phyloP scores from a whole-genome alignment of 2,888 invertebrate species.

The Notodonta dromedarius region DNA sequence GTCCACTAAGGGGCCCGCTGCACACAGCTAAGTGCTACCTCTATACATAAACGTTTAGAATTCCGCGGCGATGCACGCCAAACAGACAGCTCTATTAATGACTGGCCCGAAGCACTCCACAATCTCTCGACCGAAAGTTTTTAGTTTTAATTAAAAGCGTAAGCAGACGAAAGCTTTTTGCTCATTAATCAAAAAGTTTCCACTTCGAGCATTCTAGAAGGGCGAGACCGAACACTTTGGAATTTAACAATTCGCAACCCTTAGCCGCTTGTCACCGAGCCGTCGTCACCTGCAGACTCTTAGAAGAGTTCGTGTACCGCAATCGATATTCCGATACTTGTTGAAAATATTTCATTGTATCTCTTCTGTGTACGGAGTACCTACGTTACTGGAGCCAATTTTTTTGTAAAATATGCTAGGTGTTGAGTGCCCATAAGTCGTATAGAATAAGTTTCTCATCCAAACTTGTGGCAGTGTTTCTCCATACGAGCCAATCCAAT shows the following conservation, averaged over 20 bases:
- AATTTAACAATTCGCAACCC: slow-evolving; percentile 42
- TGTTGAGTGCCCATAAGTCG: slow-evolving; percentile 34
- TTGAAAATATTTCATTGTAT: slow-evolving; percentile 6
- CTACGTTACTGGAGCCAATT: slow-evolving; percentile 9
- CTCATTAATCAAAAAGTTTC: slow-evolving; percentile 48
- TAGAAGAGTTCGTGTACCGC: slow-evolving; percentile 14
- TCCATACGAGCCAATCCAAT: slow-evolving; percentile 68
- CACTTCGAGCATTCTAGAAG: slow-evolving; percentile 38
- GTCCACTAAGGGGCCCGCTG: slow-evolving; percentile 29
- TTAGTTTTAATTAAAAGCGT: slow-evolving; percentile 53
- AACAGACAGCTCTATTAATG: slow-evolving; percentile 41
- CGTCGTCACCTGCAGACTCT: slow-evolving; percentile 17
- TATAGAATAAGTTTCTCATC: slow-evolving; percentile 58
- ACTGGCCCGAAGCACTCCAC: slow-evolving; percentile 28
- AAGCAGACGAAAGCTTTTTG: slow-evolving; percentile 45
- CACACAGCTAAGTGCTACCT: slow-evolving; percentile 41
- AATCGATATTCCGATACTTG: slow-evolving; percentile 17
- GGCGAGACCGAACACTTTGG: slow-evolving; percentile 30
- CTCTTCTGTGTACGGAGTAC: not conserved
- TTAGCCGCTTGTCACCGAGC: slow-evolving; percentile 24
- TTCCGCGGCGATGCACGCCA: slow-evolving; percentile 22
- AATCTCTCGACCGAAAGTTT: slow-evolving; percentile 36
- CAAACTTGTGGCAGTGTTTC: slow-evolving; percentile 56
- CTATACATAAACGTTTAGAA: slow-evolving; percentile 34
- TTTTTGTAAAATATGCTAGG: slow-evolving; percentile 17